Evolutionary conservation across 1,140 invertebrate genomes (phyloP), one percentile per base, ranked within the genome.

Genomic region (Drosophila bocqueti): DNA sequence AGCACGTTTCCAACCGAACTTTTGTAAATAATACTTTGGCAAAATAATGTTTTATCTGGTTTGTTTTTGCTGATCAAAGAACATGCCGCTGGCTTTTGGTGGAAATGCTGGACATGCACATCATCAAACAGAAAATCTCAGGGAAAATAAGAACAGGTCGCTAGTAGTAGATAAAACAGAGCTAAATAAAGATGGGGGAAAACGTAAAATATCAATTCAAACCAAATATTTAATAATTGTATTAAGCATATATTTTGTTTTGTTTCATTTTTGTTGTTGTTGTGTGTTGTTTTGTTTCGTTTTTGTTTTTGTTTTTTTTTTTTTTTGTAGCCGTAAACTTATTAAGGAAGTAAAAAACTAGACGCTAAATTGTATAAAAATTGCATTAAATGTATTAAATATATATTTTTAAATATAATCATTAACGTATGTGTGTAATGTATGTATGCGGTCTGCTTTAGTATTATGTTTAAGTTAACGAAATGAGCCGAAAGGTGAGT

Each of bases 321-420:
- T 31, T 34, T 18, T 24, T 67, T 66, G 76, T 76, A 76, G 66
- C 67, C 79, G 83, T 75, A 80, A 87, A 76, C 76, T 83, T 91
- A 91, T 91, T 86, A 90, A 91, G 86, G 86, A 90, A 91, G 77
- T 91, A 63, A 74, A 84, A 89, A 79, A 74, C 78, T 77, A 77
- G 80, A 65, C 49, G 49, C 81, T 71, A 80, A 71, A 66, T 76
- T 72, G 77, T 50, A 64, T 79, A 55, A 65, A 74, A 83, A 68
- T 82, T 82, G 80, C 80, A 82, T 82, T 82, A 82, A 46, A 72
- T 84, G 62, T 80, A 72, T 80, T 76, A 73, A 34, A 40, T 54
- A 54, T 52, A 52, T 55, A 24, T 24, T n/a, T 59, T 81, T 81
- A 79, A 82, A 86, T 85, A 86, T 29, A 72, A 72, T 66, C 21